These are phyloP conservation scores for Xylota segnis DNA, from an alignment of 2,888 invertebrate species.

Conservation along the genomic window DNA sequence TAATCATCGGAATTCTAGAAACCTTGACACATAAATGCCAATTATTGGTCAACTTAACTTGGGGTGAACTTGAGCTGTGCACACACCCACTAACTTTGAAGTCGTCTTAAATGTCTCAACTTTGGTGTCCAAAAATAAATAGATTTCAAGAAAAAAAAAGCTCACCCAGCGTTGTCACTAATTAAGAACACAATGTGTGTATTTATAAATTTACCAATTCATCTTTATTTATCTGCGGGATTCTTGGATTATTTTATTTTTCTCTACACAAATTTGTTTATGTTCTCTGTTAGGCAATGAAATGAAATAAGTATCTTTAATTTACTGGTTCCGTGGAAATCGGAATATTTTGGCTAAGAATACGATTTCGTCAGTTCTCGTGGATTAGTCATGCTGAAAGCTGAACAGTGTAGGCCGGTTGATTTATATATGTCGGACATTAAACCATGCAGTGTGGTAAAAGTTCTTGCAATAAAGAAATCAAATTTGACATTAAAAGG, in stretches of 20 bases:
- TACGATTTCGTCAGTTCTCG: neutral
- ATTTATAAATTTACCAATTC: conserved; percentile 24
- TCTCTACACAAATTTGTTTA: neutral
- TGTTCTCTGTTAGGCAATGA: neutral
- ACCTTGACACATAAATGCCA: conserved; percentile 39
- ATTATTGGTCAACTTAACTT: conserved; percentile 31
- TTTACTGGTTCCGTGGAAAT: neutral
- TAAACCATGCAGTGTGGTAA: neutral
- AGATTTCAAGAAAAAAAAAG: neutral
- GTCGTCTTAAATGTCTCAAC: neutral
- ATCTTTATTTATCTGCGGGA: neutral
- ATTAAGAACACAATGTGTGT: conserved; percentile 23
- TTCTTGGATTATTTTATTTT: conserved; percentile 1
- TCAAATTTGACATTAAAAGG: neutral
- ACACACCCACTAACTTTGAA: conserved; percentile 15
- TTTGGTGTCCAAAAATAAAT: neutral
- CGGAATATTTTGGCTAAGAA: neutral
- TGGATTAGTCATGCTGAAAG: neutral
- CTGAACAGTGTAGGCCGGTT: neutral
- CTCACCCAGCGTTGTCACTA: neutral
- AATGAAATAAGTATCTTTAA: neutral
- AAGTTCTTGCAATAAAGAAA: neutral
- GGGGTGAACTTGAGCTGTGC: conserved; percentile 27
- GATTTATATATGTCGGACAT: neutral
- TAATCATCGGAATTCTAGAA: neutral